A percentile compares a stretch with the other conserved stretches of the same genome.
phyloP scores from a whole-genome alignment of 2,888 invertebrate species.

The Parnassius apollo region DNA sequence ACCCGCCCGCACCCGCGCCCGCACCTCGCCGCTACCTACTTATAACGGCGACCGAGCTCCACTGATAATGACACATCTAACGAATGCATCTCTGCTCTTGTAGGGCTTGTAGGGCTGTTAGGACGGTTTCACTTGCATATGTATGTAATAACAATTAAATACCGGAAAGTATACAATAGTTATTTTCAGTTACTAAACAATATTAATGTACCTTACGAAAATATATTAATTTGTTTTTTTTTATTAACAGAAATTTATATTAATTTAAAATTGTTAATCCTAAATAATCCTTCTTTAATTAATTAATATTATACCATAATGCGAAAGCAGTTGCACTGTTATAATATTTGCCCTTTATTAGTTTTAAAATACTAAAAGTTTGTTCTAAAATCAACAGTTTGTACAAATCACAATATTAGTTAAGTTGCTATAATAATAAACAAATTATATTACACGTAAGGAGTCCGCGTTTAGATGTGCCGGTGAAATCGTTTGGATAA shows the following conservation, averaged over 20 bases:
- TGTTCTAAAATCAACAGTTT: too few relatives aligned
- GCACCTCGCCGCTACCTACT: constrained; percentile 31
- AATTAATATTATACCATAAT: too few relatives aligned
- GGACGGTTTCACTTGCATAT: constrained; percentile 15
- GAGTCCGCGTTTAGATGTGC: too few relatives aligned
- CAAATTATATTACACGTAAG: neutral
- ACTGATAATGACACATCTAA: constrained; percentile 30
- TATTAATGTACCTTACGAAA: neutral
- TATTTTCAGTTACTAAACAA: neutral
- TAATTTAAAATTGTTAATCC: neutral
- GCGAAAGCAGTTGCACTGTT: too few relatives aligned
- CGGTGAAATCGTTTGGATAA: neutral
- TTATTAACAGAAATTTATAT: neutral
- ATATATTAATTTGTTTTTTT: neutral
- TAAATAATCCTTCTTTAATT: too few relatives aligned
- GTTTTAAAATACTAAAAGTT: too few relatives aligned
- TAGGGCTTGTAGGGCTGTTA: neutral
- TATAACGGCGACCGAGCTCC: constrained; percentile 33
- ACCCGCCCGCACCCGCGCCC: constrained; percentile 22
- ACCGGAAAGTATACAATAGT: neutral
- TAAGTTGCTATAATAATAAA: neutral
- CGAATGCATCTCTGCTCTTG: constrained; percentile 15
- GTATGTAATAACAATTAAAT: constrained; percentile 9
- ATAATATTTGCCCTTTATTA: too few relatives aligned
- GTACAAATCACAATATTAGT: too few relatives aligned